Base-by-base conservation (phyloP, 1,140 invertebrate genomes). In the Drosophila eugracilis region DNA sequence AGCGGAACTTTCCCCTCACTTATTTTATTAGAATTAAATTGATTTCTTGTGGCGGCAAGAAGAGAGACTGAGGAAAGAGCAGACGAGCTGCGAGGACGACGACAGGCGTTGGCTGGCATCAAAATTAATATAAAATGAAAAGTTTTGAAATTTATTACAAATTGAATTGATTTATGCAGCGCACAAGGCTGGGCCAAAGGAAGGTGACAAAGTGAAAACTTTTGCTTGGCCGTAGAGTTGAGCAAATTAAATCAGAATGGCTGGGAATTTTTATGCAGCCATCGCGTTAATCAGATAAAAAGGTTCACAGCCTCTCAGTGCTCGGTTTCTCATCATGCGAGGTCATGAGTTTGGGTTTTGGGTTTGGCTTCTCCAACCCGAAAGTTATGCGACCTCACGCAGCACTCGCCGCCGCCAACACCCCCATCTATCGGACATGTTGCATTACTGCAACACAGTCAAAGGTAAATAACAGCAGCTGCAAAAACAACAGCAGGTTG, bases 11-110 rank as follows among this genome's bases (percentile, higher is more conserved):
- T 88, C 80, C 65, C 57, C 69, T 58, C 78, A 65, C 74, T 86
- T 88, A 86, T 86, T 88, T 86, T 86, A 86, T 86, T 88, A 86
- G 85, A 86, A 86, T 78, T 88, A 86, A 86, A 86, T 86, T 86
- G 83, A 86, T 86, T 86, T 81, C 83, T 81, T 75, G 63, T 55
- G 59, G 54, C 42, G 41, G 55, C 28, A 12, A 53, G 21, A 55
- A 14, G 19, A 55, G 10, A 62, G n/a, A n/a, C n/a, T n/a, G n/a
- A n/a, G n/a, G 48, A 49, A 41, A 39, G 30, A 21, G 37, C 39
- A n/a, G n/a, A n/a, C n/a, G 6, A 50, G 50, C 48, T 47, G 53
- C 52, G 59, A n/a, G n/a, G n/a, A 24, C 73, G 50, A 53, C 48
- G 67, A 48, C 71, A 57, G 63, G 55, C 39, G 73, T 70, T 86